Base-by-base conservation (phyloP, 2,113 vertebrate genomes). In the Daubentonia madagascariensis region DNA sequence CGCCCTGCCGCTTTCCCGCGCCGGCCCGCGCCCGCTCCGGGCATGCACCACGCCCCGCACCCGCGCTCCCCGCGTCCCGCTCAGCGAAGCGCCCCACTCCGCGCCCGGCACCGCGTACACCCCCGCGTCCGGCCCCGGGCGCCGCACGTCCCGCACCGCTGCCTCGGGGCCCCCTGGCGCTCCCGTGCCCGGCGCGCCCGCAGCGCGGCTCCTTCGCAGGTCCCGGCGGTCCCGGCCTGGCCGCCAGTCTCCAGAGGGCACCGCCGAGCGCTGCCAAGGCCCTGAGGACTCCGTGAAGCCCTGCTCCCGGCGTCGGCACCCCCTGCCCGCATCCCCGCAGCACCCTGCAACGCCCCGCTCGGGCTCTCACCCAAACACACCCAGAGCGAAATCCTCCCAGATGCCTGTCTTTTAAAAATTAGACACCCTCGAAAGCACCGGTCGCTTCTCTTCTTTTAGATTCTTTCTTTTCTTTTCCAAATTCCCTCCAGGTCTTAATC, bases 1-100 rank as follows among this genome's bases (percentile, higher is more conserved):
- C 98, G 98, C 97, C 98, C 94, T 97, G 98, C 98, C 83, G 97
- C 97, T 97, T 97, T 83, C 97, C 96, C 98, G 96, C 98, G 84
- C 98, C 90, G 95, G 97, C 98, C 97, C 37, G 84, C 97, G 54
- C 76, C 90, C 48, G 97, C 84, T 79, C 30, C 61, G 70, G 28
- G 37, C n/a, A 3, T 95, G 61, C 91, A 67, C 93, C 89, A 81
- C 94, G 73, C 93, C 91, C 95, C 63, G 83, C 61, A 65, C 91
- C 97, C 94, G 88, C 89, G 97, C 92, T 93, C 92, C 96, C 73
- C 10, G 70, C 59, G 23, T 45, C 40, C 83, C 25, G 32, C 14
- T 22, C 28, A n/a, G 37, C 52, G 59, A 16, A 43, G 52, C 57
- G 20, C 54, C 16, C 12, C 0, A 25, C n/a, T 17, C 72, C 10